phyloP scores from a whole-genome alignment of 2,888 invertebrate genomes.

The Harmothoe impar region DNA sequence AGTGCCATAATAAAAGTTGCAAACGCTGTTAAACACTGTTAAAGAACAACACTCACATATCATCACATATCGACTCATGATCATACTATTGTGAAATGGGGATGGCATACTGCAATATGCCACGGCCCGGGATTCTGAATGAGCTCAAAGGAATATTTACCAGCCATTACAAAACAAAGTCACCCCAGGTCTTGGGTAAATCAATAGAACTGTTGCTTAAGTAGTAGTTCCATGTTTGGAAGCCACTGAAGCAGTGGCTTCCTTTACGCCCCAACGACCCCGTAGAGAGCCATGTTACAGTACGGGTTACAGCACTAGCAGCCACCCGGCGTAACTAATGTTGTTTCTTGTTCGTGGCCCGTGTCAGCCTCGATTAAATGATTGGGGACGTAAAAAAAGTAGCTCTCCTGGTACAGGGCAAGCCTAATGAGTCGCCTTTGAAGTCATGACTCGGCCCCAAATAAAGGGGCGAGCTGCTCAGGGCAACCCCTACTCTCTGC shows the following conservation, averaged over 20 bases:
- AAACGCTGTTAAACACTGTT: too few species aligned
- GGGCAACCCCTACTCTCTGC: background rate
- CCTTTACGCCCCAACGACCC: background rate
- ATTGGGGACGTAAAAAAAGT: background rate
- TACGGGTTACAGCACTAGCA: background rate
- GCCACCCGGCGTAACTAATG: constrained; percentile 37
- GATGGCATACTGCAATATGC: too few species aligned
- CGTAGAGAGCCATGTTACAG: background rate
- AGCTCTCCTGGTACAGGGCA: background rate
- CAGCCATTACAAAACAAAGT: too few species aligned
- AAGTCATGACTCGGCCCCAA: constrained; percentile 2
- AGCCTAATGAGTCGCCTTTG: constrained; percentile 20
- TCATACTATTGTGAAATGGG: too few species aligned
- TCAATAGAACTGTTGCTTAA: constrained; percentile 6
- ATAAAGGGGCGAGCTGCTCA: constrained; percentile 6
- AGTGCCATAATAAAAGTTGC: too few species aligned
- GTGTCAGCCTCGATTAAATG: constrained; percentile 42
- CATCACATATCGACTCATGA: too few species aligned
- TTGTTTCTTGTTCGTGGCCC: background rate
- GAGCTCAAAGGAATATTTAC: too few species aligned
- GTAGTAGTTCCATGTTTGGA: background rate
- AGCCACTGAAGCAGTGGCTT: constrained; percentile 9
- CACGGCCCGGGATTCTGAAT: too few species aligned
- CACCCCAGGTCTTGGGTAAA: background rate
- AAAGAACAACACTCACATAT: too few species aligned